Evolutionary conservation across 1,140 invertebrate genomes (phyloP).

Genomic region (Drosophila teissieri): DNA sequence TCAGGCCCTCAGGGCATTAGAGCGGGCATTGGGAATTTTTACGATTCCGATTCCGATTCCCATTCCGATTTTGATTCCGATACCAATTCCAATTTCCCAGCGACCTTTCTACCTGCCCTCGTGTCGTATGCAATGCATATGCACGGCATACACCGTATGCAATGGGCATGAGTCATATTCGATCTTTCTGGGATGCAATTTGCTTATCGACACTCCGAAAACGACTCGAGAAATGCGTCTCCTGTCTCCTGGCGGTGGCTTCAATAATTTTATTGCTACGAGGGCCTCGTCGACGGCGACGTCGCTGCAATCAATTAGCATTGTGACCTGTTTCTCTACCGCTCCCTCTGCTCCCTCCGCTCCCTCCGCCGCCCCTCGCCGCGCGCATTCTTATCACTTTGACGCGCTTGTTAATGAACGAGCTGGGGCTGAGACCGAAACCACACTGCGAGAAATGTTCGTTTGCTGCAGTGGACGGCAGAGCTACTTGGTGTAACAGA

Average conservation of each 20-base stretch:
- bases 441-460: constrained; percentile 8
- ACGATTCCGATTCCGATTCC: neutral
- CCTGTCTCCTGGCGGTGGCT: constrained; percentile 72
- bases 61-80: neutral
- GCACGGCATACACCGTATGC: neutral
- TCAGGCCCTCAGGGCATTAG: constrained; percentile 45
- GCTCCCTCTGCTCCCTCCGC: neutral
- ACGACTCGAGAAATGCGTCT: constrained; percentile 68
- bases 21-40: constrained; percentile 9
- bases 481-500: too few relatives aligned
- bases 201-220: constrained; percentile 66
- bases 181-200: constrained; percentile 62
- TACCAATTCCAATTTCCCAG: neutral
- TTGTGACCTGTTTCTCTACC: constrained; percentile 73
- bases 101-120: constrained; percentile 34
- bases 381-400: constrained; percentile 63
- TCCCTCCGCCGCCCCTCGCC: constrained; percentile 2
- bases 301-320: constrained; percentile 79
- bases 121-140: neutral
- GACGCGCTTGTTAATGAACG: constrained; percentile 81
- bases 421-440: constrained; percentile 31
- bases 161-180: constrained; percentile 33
- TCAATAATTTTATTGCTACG: constrained; percentile 73
- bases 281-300: constrained; percentile 62
- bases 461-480: too few relatives aligned